phyloP scores from a whole-genome alignment of 1,140 invertebrate genomes.

The Cyclargus thomasi region DNA sequence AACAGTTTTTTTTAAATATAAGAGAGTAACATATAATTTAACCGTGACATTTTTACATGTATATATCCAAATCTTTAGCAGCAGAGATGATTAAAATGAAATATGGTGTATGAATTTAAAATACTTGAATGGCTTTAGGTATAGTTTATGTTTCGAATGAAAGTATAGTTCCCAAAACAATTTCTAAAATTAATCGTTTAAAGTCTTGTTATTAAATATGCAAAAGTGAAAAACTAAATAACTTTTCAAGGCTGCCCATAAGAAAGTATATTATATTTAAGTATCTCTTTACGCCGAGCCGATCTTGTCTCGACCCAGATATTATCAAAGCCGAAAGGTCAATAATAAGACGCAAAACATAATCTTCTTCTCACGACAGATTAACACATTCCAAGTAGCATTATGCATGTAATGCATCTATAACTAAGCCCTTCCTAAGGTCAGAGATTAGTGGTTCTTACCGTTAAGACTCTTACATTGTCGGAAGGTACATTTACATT shows the following conservation, averaged over 20 bases:
- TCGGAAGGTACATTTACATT: not conserved
- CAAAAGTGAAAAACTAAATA: not conserved
- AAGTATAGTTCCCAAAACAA: too few relatives aligned
- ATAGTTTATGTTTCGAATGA: too few relatives aligned
- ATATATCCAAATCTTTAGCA: too few relatives aligned
- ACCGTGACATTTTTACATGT: too few relatives aligned
- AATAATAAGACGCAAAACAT: not conserved
- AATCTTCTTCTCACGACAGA: not conserved
- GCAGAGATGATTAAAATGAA: too few relatives aligned
- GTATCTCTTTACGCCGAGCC: not conserved
- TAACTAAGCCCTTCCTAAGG: not conserved
- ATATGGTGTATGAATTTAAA: too few relatives aligned
- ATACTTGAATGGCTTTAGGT: too few relatives aligned
- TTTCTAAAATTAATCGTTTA: too few relatives aligned
- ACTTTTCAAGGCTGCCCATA: not conserved
- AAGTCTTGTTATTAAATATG: not conserved
- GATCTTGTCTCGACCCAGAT: slow-evolving; percentile 2
- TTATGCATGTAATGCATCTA: not conserved
- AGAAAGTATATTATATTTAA: not conserved
- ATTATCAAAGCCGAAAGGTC: not conserved
- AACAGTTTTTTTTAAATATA: too few relatives aligned
- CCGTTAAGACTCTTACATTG: not conserved
- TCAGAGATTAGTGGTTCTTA: not conserved
- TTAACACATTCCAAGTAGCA: not conserved
- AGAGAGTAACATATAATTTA: too few relatives aligned